Base-by-base conservation (phyloP, 2,113 vertebrate genomes). In the Pelobates fuscus region DNA sequence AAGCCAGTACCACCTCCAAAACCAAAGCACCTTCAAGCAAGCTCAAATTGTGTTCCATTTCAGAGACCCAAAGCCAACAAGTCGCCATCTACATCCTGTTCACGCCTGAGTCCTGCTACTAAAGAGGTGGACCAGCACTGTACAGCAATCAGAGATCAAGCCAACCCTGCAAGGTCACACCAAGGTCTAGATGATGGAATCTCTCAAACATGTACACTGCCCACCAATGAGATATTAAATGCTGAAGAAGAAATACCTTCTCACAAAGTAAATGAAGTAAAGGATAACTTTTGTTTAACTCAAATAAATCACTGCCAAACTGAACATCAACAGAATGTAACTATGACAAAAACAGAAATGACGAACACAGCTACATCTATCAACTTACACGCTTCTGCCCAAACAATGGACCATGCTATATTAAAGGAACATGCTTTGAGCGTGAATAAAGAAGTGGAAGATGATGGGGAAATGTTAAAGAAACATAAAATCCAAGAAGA, bases 1-100 rank as follows among this genome's bases (percentile, higher is more conserved):
- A 88, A 83, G 79, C 85, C 89, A 17, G 41, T 79, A 21, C 84
- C 85, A 14, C 86, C 89, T 78, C 86, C 92, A 23, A 90, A 90
- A 77, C 86, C 86, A 49, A 84, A 88, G 7, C 77, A 86, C 29
- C 82, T 89, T 14, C 77, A 74, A 69, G 81, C 58, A 3, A 29
- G 67, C 76, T 78, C 73, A 71, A 77, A 71, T 29, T 54, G 78
- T 46, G 5, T 78, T 41, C 49, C 76, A 49, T n/a, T 77, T 0
- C 25, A 57, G 37, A 62, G 78, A 76, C 80, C 46, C 30, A 88
- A 71, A 70, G 21, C 65, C 23, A 11, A n/a, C 8, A 79, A 84
- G 67, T 41, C 65, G 3, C 25, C 25, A 25, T 17, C 12, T 18
- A 52, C 78, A 59, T 80, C 29, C 52, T 71, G 70, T 7, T 23